Base-by-base conservation (phyloP, 2,888 invertebrate genomes). In the Tolmerus cingulatus region DNA sequence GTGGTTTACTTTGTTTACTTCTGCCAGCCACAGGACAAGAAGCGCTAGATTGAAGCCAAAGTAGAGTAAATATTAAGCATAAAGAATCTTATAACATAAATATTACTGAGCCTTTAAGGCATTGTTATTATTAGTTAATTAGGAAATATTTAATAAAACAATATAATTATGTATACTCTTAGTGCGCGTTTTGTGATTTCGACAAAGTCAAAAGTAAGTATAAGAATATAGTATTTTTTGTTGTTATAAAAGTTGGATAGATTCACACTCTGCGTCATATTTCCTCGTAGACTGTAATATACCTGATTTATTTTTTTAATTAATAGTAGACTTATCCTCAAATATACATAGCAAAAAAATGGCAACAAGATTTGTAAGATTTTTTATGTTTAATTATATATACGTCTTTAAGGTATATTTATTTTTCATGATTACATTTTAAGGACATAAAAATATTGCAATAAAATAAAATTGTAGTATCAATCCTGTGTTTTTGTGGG, bases 21-120 rank as follows among this genome's bases (percentile, higher is more conserved):
- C 93, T 96, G 91, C 96, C 96, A 90, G 95, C 94, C 92, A 96
- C 96, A 88, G 96, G 96, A 89, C 95, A 95, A 91, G 95, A 95
- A 90, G 95, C 96, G 66, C 92, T 96, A 91, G 95, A 77, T 51
- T 86, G 19, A 86, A 66, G 66, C 66, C 19, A 66, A 66, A 66
- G 9, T 66, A 66, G 51, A 51, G 23, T 66, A 66, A 19, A 66
- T 66, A 66, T 66, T 27, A 66, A 12, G 51, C n/a, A 51, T 51
- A 51, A 51, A 66, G 27, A 66, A 66, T 66, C 66, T 66, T 66
- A 66, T 27, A 66, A 66, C 19, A 66, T 66, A 66, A 66, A 19
- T 66, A 66, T 27, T 27, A 9, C 19, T 19, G 19, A 66, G 23
- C 66, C 66, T 23, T 23, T 23, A 66, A 66, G 66, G 66, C 66